Evolutionary conservation across 1,140 invertebrate species (phyloP).

Genomic region (Anastrepha ludens): DNA sequence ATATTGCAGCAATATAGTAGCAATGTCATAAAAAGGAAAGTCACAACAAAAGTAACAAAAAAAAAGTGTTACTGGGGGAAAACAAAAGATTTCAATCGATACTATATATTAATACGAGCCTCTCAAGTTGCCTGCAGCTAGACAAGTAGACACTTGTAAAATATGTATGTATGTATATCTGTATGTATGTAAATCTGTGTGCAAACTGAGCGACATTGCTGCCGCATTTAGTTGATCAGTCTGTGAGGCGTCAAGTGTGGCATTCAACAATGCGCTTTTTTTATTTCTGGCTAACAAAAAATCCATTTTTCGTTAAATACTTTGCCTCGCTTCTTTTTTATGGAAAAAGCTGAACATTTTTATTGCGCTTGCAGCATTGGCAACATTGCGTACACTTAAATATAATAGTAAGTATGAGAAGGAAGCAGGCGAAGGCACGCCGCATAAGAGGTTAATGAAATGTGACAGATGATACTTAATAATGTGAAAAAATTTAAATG

Average conservation of each 20-base stretch:
- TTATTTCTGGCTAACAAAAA: not conserved
- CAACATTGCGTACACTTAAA: slow-evolving; percentile 23
- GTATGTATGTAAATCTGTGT: not conserved
- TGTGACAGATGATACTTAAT: slow-evolving; percentile 32
- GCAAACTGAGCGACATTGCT: not conserved
- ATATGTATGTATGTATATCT: no score
- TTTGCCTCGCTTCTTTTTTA: not conserved
- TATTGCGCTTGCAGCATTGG: not conserved
- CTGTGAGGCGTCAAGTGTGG: slow-evolving; percentile 11
- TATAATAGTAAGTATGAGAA: not conserved
- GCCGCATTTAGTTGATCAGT: not conserved
- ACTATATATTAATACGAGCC: slow-evolving; percentile 9
- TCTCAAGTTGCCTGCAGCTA: not conserved
- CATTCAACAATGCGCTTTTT: slow-evolving; percentile 7
- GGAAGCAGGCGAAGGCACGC: not conserved
- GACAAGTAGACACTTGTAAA: not conserved
- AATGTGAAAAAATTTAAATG: slow-evolving; percentile 20
- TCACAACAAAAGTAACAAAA: not conserved
- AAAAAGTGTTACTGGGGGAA: slow-evolving; percentile 4
- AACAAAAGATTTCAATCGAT: slow-evolving; percentile 50
- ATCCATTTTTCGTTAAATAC: not conserved
- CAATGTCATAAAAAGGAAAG: slow-evolving; percentile 16
- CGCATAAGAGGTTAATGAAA: slow-evolving; percentile 36
- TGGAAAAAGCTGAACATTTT: not conserved
- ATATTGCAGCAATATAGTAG: not conserved